Base-by-base conservation (phyloP, 2,888 invertebrate species). In the Chrysomela aeneicollis region DNA sequence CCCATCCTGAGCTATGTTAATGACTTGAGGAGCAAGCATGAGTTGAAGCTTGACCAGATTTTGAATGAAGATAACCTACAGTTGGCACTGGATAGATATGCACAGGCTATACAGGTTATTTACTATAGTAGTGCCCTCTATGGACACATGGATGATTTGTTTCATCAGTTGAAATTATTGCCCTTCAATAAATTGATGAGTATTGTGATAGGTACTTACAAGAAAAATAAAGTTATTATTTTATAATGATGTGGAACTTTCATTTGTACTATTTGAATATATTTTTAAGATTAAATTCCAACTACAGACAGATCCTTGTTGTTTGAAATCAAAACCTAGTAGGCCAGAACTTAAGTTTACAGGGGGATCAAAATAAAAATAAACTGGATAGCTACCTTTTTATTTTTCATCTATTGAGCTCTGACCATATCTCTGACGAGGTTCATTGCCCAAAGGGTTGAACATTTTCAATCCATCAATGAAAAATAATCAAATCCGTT, bases 61-160 rank as follows among this genome's bases (percentile, higher is more conserved):
- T 60, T 71, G 32, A 66, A 74, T 58, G 75, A 79, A 50, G 73
- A 78, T 50, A 67, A 72, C 62, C 82, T 86, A 19, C 87, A 90
- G 81, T 85, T 88, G 54, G 86, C 88, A 54, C 82, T 95, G 65
- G 93, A 95, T 79, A 86, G 95, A 75, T 87, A 93, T 71, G 92
- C 93, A 0, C 95, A 95, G 79, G 89, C 93, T 0, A 86, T 94
- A 0, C 94, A 95, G 81, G 90, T 95, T 12, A 90, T 92, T 0
- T 83, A 94, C 32, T 88, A 91, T 17, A 89, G 90, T 22, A 90
- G 91, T 66, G 92, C 92, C 80, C 88, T 94, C 50, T 92, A 91
- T 78, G 93, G 93, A 21, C 93, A 92, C 79, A 88, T 91, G 71
- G 90, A 90, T 64, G 89, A 88, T 73, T 81, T 92, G 12, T 82